Conservation (phyloP, 92 coral and sea anemone genomes). For the Epizoanthus stellaris region DNA sequence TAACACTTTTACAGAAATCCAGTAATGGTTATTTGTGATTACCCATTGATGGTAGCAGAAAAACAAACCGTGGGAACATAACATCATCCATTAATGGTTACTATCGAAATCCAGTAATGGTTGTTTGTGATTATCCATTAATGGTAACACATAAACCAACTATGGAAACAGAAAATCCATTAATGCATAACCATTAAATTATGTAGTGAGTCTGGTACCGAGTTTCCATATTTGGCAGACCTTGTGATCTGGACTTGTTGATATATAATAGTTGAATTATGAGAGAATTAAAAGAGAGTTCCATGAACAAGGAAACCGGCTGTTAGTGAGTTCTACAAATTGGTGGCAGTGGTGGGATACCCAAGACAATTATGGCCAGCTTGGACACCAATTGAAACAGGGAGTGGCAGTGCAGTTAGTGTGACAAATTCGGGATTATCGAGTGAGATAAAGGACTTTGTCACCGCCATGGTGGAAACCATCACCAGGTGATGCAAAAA, state of each 20-base stretch:
- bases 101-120: too few relatives aligned
- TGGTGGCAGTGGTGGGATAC: slow-evolving; percentile 10
- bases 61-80: too few relatives aligned
- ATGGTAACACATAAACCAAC: too few relatives aligned
- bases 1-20: too few relatives aligned
- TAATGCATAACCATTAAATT: too few relatives aligned
- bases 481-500: slow-evolving; percentile 34
- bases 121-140: too few relatives aligned
- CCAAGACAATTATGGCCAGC: slow-evolving; percentile 16
- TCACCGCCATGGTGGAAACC: slow-evolving; percentile 34
- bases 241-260: slow-evolving; percentile 13
- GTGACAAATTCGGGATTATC: slow-evolving; percentile 7
- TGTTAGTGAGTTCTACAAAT: slow-evolving; percentile 4
- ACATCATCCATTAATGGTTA: too few relatives aligned
- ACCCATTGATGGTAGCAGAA: too few relatives aligned
- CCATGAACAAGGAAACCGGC: neutral
- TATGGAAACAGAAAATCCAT: too few relatives aligned
- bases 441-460: slow-evolving; percentile 29
- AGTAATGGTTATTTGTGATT: too few relatives aligned
- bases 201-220: slow-evolving; percentile 10
- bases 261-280: neutral
- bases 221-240: slow-evolving; percentile 18
- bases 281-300: too few relatives aligned
- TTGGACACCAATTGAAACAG: neutral
- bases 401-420: slow-evolving; percentile 24